phyloP scores from a whole-genome alignment of 2,888 invertebrate genomes.

The Heterodera filipjevi region DNA sequence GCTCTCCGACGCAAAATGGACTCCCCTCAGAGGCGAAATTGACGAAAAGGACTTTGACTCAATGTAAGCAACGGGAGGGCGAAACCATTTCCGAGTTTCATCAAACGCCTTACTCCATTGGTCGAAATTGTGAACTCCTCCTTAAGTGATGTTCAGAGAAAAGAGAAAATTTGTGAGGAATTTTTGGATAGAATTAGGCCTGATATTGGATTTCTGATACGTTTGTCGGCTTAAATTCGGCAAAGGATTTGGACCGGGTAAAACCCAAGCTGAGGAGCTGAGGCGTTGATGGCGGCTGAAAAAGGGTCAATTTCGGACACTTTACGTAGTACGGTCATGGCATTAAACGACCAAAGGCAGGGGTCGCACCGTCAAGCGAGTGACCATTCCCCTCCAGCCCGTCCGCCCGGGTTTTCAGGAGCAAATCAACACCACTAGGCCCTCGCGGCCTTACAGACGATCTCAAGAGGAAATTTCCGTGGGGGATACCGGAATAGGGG shows the following conservation, averaged over 20 bases:
- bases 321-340: not conserved
- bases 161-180: constrained; percentile 4
- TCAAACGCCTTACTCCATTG: not conserved
- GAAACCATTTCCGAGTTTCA: not conserved
- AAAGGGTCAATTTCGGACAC: not conserved
- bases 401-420: not conserved
- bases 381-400: not conserved
- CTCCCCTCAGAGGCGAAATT: not conserved
- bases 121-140: not conserved
- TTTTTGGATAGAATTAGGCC: not conserved
- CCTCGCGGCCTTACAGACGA: too few relatives aligned
- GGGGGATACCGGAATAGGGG: not conserved
- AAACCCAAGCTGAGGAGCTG: constrained; percentile 4
- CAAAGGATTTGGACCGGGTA: constrained; percentile 13
- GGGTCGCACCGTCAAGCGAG: not conserved
- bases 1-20: not conserved
- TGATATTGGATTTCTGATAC: not conserved
- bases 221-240: not conserved
- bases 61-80: constrained; percentile 1
- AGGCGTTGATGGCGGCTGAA: not conserved
- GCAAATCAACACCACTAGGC: too few relatives aligned
- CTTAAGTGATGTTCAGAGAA: not conserved
- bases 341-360: not conserved
- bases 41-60: not conserved
- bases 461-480: not conserved